Conservation (phyloP, 2,113 vertebrate species). For the Atrichornis clamosus region DNA sequence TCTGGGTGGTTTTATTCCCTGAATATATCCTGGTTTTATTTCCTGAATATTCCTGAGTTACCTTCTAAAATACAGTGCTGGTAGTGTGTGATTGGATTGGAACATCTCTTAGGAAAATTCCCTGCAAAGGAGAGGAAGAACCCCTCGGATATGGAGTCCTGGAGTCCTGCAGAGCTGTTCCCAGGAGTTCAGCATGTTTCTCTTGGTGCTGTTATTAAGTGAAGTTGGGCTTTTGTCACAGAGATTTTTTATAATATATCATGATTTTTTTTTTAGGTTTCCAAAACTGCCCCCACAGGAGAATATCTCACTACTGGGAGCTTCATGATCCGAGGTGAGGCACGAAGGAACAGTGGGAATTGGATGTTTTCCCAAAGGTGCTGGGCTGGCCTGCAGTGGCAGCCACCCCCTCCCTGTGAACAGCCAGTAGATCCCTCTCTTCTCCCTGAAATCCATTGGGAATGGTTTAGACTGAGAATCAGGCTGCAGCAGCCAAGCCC, state of each 20-base stretch:
- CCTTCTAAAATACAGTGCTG: not conserved
- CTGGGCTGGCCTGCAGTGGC: not conserved
- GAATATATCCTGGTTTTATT: not conserved
- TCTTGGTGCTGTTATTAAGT: not conserved
- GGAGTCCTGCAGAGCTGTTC: not conserved
- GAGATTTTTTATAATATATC: fast-evolving
- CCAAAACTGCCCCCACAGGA: constrained; percentile 96
- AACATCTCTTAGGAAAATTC: not conserved
- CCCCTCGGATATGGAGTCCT: fast-evolving
- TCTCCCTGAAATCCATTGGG: not conserved
- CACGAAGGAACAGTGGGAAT: not conserved
- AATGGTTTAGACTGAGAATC: not conserved
- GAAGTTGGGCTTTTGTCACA: not conserved
- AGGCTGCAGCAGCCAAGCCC: not conserved
- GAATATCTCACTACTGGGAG: constrained; percentile 98
- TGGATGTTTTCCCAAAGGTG: not conserved
- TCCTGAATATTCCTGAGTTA: not conserved
- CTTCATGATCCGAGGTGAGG: constrained; percentile 97
- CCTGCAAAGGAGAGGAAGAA: not conserved
- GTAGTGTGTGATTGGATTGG: not conserved
- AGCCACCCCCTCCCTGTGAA: not conserved
- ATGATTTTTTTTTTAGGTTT: constrained; percentile 76
- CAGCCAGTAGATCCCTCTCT: not conserved
- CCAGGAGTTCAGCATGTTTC: not conserved
- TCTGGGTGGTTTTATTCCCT: not conserved